Conservation (phyloP, 2,797 vertebrate genomes). For the Etheostoma nigrum region DNA sequence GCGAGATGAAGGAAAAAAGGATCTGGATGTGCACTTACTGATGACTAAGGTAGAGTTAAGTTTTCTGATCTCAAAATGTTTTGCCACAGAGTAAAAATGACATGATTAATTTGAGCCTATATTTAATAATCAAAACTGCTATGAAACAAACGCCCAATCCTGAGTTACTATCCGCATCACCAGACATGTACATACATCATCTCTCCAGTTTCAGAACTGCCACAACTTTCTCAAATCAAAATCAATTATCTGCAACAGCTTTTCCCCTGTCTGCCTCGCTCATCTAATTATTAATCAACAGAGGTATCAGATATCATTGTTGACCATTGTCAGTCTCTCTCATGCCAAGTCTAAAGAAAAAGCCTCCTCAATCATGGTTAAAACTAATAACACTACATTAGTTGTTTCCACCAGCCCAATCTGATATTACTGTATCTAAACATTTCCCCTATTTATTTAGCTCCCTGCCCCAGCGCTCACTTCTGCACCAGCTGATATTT, state of each 20-base stretch:
- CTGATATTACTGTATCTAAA: slow-evolving; percentile 41
- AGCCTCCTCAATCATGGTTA: neutral
- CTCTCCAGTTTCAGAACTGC: slow-evolving; percentile 40
- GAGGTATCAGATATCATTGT: slow-evolving; percentile 43
- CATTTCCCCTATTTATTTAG: slow-evolving; percentile 39
- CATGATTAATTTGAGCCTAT: slow-evolving; percentile 26
- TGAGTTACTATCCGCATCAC: slow-evolving; percentile 17
- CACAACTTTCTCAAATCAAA: slow-evolving; percentile 51
- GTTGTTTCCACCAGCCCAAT: slow-evolving; percentile 15
- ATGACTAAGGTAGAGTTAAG: slow-evolving; percentile 3
- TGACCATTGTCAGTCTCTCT: slow-evolving; percentile 78
- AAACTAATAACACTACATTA: neutral
- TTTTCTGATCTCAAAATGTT: slow-evolving; percentile 13
- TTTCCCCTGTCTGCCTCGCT: slow-evolving; percentile 42
- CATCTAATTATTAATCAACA: slow-evolving; percentile 69
- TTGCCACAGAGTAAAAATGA: slow-evolving; percentile 16
- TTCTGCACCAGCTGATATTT: slow-evolving; percentile 74
- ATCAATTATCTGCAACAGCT: slow-evolving; percentile 56
- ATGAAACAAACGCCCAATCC: too few relatives aligned
- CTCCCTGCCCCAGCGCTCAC: slow-evolving; percentile 48
- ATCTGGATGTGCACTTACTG: slow-evolving; percentile 3
- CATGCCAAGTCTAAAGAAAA: slow-evolving; percentile 78
- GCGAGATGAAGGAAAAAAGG: neutral
- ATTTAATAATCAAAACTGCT: slow-evolving; percentile 31
- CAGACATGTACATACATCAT: slow-evolving; percentile 19